Base-by-base conservation (phyloP, 64 coral and sea anemone genomes). In the Montipora efflorescens region DNA sequence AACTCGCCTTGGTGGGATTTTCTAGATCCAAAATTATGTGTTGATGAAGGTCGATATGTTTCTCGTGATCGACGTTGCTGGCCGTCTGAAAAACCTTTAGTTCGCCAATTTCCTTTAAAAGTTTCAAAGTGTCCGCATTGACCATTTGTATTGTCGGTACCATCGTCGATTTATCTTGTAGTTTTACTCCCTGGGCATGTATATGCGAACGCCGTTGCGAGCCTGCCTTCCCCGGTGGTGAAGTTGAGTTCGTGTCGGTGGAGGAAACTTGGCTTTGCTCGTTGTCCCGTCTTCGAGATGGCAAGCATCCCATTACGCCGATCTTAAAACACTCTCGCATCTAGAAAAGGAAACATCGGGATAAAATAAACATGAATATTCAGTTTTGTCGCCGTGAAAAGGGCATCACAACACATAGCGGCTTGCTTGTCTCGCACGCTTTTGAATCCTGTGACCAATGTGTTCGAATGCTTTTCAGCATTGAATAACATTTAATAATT, bases 11-110 rank as follows among this genome's bases (percentile, higher is more conserved):
- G 8, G 82, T 98, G 61, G 96, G 96, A 80, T 98, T 98, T 94
- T 98, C 96, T 95, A 98, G 75, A 9, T 93, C 93, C 3, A 98
- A 76, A 79, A 98, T 98, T 49, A 98, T 98, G 82, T 98, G 93
- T 61, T 95, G 96, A 61, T 98, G 96, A 3, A 95, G 76, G 55
- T 79, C 93, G 4, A 98, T 80, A 86, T 98, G 81, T 80, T 94
- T 98, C 44, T 89, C 95, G 50, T 93, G 92, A 81, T 98, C 93
- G 53, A 90, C 88, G 19, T 86, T 71, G 25, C 45, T 98, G 7
- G 96, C 96, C 71, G 89, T 95, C 61, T 92, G 68, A 75, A 89
- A 98, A 69, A 92, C 90, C 88, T 98, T 98, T 9, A 98, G 77
- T 79, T 98, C 96, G 64, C 96, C 96, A 52, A 98, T 95, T 58